A percentile compares a stretch with the other conserved stretches of the same genome.
Evolutionary conservation across 2,888 invertebrate species (phyloP).

Genomic region (Anoplius nigerrimus): DNA sequence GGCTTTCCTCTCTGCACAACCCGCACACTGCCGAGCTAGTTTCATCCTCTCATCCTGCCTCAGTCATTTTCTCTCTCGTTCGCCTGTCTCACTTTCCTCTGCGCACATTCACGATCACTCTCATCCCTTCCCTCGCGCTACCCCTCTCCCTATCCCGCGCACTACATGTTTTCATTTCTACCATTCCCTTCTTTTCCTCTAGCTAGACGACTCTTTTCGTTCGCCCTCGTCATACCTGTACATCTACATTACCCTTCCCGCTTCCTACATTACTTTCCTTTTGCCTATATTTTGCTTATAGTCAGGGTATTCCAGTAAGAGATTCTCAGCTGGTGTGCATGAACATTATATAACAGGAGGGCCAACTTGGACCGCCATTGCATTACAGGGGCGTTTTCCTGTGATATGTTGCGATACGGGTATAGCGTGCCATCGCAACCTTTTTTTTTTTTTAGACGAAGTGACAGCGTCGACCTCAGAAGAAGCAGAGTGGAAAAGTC

Average conservation of each 20-base stretch:
- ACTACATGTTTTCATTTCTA: neutral
- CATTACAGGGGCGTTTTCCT: neutral
- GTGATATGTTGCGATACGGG: no score
- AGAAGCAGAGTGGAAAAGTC: neutral
- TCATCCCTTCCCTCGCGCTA: neutral
- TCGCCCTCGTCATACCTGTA: neutral
- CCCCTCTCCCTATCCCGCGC: neutral
- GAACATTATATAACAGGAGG: constrained; percentile 29
- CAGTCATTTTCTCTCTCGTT: constrained; percentile 4
- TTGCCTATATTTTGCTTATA: constrained; percentile 7
- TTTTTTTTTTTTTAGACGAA: no score
- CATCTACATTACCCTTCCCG: neutral
- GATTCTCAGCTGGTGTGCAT: constrained; percentile 33
- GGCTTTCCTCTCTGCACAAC: constrained; percentile 41
- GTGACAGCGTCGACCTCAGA: neutral
- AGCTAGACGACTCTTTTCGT: neutral
- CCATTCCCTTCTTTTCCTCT: neutral
- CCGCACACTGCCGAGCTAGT: constrained; percentile 29
- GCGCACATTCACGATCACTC: neutral
- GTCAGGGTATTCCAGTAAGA: constrained; percentile 31
- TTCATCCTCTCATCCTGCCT: constrained; percentile 16
- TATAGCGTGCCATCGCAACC: no score
- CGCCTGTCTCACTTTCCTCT: neutral
- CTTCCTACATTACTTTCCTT: constrained; percentile 6
- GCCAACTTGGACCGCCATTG: neutral